Evolutionary conservation across 53 echinoderm and acorn worm species (phyloP), one percentile per base, ranked within the genome.

Genomic region (Echinometra lucunter): DNA sequence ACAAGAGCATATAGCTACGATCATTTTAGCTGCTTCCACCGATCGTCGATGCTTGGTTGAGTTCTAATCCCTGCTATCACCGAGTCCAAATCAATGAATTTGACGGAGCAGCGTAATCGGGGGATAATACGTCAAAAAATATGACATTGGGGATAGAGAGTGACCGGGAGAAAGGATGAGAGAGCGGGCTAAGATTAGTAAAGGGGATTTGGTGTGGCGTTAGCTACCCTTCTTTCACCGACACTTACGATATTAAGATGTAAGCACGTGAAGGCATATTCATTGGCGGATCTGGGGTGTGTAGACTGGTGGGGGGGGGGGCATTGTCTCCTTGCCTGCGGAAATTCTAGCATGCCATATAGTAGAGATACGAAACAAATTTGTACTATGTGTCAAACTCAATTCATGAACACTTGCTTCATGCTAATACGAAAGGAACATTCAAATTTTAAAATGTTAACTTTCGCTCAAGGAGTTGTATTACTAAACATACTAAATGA

Each of bases 21-120:
- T 85, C 85, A 85, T 60, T 69, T 66, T 91, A 34, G 91, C 91
- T 91, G 91, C 91, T 70, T 58, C 91, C 70, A 37, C 66, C 91
- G 45, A 91, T 91, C 66, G 58, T 27, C 70, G 66, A 45, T 45
- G 91, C 66, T 69, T 70, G 42, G 91, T 21, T 91, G 44, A 27
- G 6, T 67, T 44, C 91, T 91, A 91, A 91, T 91, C 91, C 70
- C 42, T 44, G 60, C 44, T 91, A 67, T 91, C 91, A 69, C 12
- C 91, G 70, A 0, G 27, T 45, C 44, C 44, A 47, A 91, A 91
- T 91, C 91, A 67, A 91, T 69, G 91, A 27, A 44, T 10, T 67
- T 67, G 70, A 91, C 45, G 91, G 91, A 91, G 70, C 91, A 91
- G 91, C 91, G 91, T 69, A 69, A 69, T 69, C 47, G 35, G 44